Conservation (phyloP, 2,888 invertebrate species). For the Protophormia terraenovae region DNA sequence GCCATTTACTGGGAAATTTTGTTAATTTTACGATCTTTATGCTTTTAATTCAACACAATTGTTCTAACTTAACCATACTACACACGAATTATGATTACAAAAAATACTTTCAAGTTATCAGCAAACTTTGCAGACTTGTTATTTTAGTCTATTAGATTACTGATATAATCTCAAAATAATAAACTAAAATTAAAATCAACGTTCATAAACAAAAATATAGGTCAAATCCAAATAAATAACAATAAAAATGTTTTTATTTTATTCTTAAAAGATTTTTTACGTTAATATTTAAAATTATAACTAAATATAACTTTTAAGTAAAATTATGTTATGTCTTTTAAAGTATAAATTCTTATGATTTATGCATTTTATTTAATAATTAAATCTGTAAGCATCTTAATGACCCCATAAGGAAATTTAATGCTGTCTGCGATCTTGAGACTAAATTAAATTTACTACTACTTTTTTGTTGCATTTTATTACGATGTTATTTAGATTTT, state of each 20-base stretch:
- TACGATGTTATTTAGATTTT: too few relatives aligned
- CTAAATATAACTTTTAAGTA: not conserved
- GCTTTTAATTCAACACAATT: not conserved
- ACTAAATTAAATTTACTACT: not conserved
- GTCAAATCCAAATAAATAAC: too few relatives aligned
- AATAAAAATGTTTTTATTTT: too few relatives aligned
- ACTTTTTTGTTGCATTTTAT: not conserved
- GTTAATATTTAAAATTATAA: too few relatives aligned
- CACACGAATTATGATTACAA: not conserved
- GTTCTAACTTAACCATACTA: not conserved
- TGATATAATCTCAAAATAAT: not conserved
- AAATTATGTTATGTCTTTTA: not conserved
- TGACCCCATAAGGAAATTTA: not conserved
- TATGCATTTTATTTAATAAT: not conserved
- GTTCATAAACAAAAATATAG: not conserved
- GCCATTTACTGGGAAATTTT: too few relatives aligned
- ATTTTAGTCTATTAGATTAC: not conserved
- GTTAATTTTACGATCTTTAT: too few relatives aligned
- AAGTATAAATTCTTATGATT: not conserved
- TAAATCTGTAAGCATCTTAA: not conserved
- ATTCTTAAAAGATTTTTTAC: too few relatives aligned
- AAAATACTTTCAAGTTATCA: constrained; percentile 1
- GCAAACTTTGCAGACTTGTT: not conserved
- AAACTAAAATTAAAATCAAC: not conserved
- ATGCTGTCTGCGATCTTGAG: not conserved